phyloP scores from a whole-genome alignment of 2,888 invertebrate genomes.

The Rambutsinella grinnellia region DNA sequence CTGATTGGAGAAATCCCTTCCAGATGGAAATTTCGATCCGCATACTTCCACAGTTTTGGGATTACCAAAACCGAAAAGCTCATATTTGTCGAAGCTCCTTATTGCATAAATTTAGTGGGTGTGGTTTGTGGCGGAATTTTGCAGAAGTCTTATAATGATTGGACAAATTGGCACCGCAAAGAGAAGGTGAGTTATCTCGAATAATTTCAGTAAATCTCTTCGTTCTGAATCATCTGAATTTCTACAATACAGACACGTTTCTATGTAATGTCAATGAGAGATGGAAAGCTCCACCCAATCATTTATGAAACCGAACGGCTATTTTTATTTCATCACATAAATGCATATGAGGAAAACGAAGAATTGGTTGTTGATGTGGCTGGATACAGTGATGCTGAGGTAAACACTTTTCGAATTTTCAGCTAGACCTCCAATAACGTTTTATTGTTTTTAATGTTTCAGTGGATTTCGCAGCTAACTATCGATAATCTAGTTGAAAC shows the following conservation, averaged over 20 bases:
- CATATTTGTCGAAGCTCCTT: slow-evolving; percentile 72
- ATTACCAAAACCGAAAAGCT: slow-evolving; percentile 72
- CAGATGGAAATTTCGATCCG: slow-evolving; percentile 68
- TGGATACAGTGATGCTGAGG: slow-evolving; percentile 68
- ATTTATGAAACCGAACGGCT: slow-evolving; percentile 70
- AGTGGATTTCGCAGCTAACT: slow-evolving; percentile 30
- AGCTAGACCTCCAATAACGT: too few species aligned
- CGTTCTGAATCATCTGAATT: too few species aligned
- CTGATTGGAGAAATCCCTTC: slow-evolving; percentile 68
- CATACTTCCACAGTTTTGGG: slow-evolving; percentile 73
- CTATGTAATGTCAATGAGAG: slow-evolving; percentile 69
- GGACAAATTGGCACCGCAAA: slow-evolving; percentile 69
- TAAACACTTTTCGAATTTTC: too few species aligned
- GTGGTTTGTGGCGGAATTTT: slow-evolving; percentile 68
- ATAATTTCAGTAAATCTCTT: slow-evolving; percentile 66
- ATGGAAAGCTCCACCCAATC: slow-evolving; percentile 68
- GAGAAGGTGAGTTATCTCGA: slow-evolving; percentile 68
- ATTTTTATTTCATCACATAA: slow-evolving; percentile 73
- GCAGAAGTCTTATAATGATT: slow-evolving; percentile 67
- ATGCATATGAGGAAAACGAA: slow-evolving; percentile 72
- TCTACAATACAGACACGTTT: slow-evolving; percentile 68
- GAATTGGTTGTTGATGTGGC: slow-evolving; percentile 69
- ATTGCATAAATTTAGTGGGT: slow-evolving; percentile 69
- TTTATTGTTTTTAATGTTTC: not conserved
- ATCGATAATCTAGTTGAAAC: not conserved